Evolutionary conservation across 2,888 invertebrate genomes (phyloP).

Genomic region (Tridacna crocea): DNA sequence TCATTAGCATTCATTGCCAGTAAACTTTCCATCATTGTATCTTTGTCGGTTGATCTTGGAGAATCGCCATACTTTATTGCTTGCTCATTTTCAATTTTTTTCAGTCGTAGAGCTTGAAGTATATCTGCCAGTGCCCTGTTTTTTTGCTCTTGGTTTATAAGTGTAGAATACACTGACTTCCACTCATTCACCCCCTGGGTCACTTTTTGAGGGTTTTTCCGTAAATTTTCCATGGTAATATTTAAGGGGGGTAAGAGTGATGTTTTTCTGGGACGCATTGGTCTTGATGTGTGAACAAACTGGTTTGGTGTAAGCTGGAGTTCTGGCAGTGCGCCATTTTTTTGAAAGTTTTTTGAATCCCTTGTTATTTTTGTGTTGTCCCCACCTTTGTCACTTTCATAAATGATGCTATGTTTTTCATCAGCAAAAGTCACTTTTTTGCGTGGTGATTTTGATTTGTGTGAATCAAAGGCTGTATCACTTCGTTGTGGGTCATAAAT

Average conservation of each 20-base stretch:
- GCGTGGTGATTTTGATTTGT: conserved; percentile 27
- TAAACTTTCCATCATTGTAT: conserved; percentile 51
- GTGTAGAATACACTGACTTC: conserved; percentile 66
- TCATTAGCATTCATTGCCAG: conserved; percentile 46
- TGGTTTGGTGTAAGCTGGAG: conserved; percentile 50
- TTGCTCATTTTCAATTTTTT: conserved; percentile 73
- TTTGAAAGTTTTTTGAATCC: conserved; percentile 50
- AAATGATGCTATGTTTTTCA: conserved; percentile 26
- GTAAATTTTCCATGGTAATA: conserved; percentile 39
- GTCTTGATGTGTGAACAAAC: conserved; percentile 43
- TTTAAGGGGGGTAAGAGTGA: conserved; percentile 54
- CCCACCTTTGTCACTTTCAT: neutral
- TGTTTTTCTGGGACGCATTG: conserved; percentile 49
- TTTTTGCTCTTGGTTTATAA: conserved; percentile 66
- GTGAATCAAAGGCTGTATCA: conserved; percentile 58
- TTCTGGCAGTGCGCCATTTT: conserved; percentile 42
- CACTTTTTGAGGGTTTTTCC: conserved; percentile 57
- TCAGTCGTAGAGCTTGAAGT: conserved; percentile 67
- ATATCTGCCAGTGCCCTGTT: conserved; percentile 73
- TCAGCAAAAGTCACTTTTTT: conserved; percentile 64
- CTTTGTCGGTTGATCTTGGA: conserved; percentile 43
- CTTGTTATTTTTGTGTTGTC: neutral
- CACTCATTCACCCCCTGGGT: conserved; percentile 66
- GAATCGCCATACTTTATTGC: conserved; percentile 64
- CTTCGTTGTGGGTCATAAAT: conserved; percentile 67